These are phyloP conservation scores for Piaya cayana DNA, from an alignment of 2,113 vertebrate genomes.

Conservation along the genomic window DNA sequence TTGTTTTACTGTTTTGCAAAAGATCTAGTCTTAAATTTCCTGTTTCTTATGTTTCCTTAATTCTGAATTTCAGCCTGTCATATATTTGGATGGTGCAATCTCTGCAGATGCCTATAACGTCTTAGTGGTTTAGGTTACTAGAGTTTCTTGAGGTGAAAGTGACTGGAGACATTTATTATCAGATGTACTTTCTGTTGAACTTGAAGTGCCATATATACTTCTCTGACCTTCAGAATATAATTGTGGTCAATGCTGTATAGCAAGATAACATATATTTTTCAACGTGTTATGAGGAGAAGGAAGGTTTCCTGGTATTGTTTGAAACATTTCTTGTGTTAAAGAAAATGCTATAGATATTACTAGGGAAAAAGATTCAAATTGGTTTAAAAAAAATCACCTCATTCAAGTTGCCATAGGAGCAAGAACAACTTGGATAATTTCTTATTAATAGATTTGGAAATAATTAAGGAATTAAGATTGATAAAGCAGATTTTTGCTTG, in stretches of 20 bases:
- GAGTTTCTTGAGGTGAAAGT: neutral
- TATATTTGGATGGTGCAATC: neutral
- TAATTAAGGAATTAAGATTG: neutral
- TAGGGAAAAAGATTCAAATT: neutral
- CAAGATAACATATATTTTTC: neutral
- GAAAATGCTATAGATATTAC: neutral
- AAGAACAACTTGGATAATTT: neutral
- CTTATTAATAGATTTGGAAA: neutral
- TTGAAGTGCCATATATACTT: neutral
- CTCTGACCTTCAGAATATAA: neutral
- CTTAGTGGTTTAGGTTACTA: neutral
- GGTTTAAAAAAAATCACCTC: neutral
- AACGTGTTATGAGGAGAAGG: neutral
- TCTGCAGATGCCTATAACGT: neutral
- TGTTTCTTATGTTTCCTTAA: neutral
- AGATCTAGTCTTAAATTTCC: neutral
- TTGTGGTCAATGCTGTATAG: neutral
- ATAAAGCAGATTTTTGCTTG: fast-evolving
- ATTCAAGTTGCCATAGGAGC: fast-evolving
- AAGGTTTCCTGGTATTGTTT: neutral
- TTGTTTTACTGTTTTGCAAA: neutral
- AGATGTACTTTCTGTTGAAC: neutral
- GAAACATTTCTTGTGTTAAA: neutral
- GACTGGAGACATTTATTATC: neutral
- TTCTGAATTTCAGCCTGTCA: neutral